Evolutionary conservation across 2,888 invertebrate species (phyloP).

Genomic region (Hybos culiciformis): DNA sequence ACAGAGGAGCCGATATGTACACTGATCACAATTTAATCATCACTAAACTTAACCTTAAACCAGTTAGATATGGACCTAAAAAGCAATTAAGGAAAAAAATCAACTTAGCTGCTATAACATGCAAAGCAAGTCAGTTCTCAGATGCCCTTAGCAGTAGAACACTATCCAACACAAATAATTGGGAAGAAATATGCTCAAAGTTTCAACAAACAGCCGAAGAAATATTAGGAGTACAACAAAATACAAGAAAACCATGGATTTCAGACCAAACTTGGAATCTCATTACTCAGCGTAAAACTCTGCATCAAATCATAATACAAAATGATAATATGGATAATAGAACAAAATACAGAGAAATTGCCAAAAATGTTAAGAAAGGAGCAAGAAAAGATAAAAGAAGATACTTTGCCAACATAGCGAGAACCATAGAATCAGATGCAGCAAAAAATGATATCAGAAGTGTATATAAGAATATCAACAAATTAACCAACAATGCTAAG

Average conservation of each 20-base stretch:
- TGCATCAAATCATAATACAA: neutral
- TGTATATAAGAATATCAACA: neutral
- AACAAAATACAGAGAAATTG: neutral
- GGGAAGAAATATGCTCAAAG: neutral
- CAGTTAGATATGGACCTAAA: too few species aligned
- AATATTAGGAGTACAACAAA: neutral
- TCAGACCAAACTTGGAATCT: neutral
- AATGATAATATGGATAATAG: neutral
- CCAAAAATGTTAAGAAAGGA: neutral
- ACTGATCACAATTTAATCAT: too few species aligned
- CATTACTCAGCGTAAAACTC: neutral
- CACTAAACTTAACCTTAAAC: too few species aligned
- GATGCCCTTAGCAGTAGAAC: too few species aligned
- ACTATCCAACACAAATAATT: too few species aligned
- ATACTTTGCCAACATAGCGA: neutral
- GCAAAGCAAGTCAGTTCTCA: too few species aligned
- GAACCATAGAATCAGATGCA: neutral
- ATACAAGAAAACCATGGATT: neutral
- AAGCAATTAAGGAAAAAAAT: too few species aligned
- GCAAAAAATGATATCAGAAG: neutral
- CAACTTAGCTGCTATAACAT: too few species aligned
- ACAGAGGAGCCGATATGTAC: constrained; percentile 3
- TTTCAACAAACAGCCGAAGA: neutral
- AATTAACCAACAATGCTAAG: neutral
- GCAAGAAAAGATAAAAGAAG: neutral